A percentile compares a stretch with the other conserved stretches of the same genome.
Conservation (phyloP, 2,113 vertebrate genomes). For the Sebastes schlegelii region DNA sequence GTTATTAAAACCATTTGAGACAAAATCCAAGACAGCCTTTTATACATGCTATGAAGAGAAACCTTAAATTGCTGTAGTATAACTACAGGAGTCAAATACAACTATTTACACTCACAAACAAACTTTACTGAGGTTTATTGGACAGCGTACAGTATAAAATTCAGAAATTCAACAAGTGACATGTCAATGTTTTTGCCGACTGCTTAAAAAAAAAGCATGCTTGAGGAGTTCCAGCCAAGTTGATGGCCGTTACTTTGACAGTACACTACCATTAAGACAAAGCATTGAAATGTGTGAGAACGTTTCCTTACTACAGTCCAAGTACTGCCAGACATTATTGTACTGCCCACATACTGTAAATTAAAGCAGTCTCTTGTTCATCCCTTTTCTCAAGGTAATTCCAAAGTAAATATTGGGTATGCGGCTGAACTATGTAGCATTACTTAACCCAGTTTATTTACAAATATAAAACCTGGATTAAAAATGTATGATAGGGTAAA, state of each 20-base stretch:
- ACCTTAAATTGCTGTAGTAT: not conserved
- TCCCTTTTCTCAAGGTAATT: not conserved
- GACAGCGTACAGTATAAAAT: not conserved
- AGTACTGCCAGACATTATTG: not conserved
- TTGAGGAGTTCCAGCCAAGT: not conserved
- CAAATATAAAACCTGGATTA: no score
- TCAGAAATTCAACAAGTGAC: not conserved
- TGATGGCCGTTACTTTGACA: not conserved
- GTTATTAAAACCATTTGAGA: not conserved
- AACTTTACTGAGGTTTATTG: not conserved
- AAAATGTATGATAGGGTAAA: not conserved
- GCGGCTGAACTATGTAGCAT: not conserved
- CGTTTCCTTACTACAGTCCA: not conserved
- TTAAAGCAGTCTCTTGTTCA: not conserved
- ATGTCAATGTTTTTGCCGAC: not conserved
- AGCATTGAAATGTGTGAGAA: not conserved
- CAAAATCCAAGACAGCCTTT: not conserved
- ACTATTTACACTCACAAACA: not conserved
- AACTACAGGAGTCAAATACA: not conserved
- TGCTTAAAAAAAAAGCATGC: not conserved
- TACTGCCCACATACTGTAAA: not conserved
- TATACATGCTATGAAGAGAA: not conserved
- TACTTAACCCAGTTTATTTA: not conserved
- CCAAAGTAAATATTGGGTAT: not conserved
- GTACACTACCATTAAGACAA: not conserved